Evolutionary conservation across 2,797 vertebrate species (phyloP).

Genomic region (Clarias platycephalus): DNA sequence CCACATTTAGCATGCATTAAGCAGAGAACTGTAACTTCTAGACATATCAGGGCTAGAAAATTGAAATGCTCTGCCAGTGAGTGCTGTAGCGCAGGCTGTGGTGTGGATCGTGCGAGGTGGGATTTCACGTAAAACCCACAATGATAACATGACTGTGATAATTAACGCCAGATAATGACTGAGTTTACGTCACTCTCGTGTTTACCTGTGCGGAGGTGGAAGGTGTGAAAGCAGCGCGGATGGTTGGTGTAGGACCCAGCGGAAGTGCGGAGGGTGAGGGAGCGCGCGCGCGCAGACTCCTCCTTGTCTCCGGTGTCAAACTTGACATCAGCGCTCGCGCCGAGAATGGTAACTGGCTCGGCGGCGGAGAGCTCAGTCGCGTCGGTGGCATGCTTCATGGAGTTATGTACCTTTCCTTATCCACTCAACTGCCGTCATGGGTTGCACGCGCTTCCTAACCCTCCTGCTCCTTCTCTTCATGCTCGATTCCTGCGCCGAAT

Average conservation of each 20-base stretch:
- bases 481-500: slow-evolving; percentile 68
- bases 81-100: not conserved
- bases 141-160: not conserved
- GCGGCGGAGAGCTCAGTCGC: slow-evolving; percentile 74
- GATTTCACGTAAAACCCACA: not conserved
- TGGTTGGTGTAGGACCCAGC: slow-evolving; percentile 74
- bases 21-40: not conserved
- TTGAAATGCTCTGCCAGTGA: not conserved
- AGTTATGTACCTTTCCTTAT: slow-evolving; percentile 87
- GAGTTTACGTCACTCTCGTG: slow-evolving; percentile 7
- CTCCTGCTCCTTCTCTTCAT: slow-evolving; percentile 74
- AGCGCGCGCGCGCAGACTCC: slow-evolving; percentile 69
- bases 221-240: slow-evolving; percentile 54
- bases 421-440: slow-evolving; percentile 90
- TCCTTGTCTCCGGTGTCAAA: slow-evolving; percentile 86
- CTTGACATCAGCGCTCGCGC: slow-evolving; percentile 81
- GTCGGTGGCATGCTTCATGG: slow-evolving; percentile 87
- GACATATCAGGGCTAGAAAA: not conserved
- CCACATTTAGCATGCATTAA: not conserved
- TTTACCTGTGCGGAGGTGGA: slow-evolving; percentile 19
- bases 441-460: slow-evolving; percentile 78
- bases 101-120: not conserved
- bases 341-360: slow-evolving; percentile 80
- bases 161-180: not conserved
- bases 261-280: slow-evolving; percentile 62